phyloP scores from a whole-genome alignment of 2,113 vertebrate species.

The Regulus satrapa region DNA sequence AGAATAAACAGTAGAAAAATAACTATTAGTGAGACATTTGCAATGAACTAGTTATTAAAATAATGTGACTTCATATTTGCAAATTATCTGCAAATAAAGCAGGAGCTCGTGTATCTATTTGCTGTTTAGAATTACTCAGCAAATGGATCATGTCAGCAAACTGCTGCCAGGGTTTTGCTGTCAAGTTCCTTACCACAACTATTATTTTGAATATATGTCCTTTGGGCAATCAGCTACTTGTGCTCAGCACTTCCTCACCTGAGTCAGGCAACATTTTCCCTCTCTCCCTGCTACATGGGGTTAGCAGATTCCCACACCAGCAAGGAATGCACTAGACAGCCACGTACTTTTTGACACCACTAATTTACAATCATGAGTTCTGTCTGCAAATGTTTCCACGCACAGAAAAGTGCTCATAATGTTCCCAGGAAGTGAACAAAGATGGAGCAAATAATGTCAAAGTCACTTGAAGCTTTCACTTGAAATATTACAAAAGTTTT shows the following conservation, averaged over 20 bases:
- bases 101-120: background rate
- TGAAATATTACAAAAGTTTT: background rate
- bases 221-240: background rate
- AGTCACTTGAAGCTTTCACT: background rate
- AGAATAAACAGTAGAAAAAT: background rate
- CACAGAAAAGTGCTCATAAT: background rate
- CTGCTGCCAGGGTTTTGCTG: background rate
- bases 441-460: background rate
- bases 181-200: background rate
- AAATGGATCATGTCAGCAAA: constrained; percentile 1
- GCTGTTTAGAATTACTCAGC: background rate
- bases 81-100: background rate
- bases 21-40: background rate
- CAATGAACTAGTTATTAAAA: background rate
- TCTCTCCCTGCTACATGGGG: background rate
- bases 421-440: background rate
- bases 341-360: background rate
- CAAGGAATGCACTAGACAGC: background rate
- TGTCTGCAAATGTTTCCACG: background rate
- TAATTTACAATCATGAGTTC: background rate
- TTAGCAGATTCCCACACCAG: background rate
- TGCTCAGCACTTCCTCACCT: background rate
- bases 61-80: background rate
- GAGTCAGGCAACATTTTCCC: background rate
- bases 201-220: background rate